These are phyloP conservation scores for Diorhabda elongata DNA, from an alignment of 1,140 invertebrate genomes.

Conservation along the genomic window DNA sequence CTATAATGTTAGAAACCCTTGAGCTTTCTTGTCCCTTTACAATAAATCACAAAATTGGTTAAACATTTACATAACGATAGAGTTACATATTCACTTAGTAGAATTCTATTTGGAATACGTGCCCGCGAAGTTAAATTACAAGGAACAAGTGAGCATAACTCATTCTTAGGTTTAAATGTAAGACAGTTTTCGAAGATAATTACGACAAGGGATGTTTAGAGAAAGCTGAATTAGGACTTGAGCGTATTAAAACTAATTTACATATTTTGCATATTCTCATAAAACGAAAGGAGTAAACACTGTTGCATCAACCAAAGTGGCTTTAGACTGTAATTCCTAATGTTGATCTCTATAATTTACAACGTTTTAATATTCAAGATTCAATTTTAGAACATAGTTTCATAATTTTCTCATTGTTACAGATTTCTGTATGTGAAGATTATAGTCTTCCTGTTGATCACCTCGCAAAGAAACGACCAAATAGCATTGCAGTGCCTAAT, in stretches of 20 bases:
- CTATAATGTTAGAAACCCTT: not conserved
- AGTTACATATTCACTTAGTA: constrained; percentile 11
- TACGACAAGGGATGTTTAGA: constrained; percentile 8
- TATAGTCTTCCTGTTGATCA: constrained; percentile 76
- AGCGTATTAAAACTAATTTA: constrained; percentile 10
- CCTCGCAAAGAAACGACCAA: constrained; percentile 62
- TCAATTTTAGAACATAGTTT: not conserved
- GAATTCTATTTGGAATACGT: constrained; percentile 16
- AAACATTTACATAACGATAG: constrained; percentile 6
- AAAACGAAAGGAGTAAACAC: not conserved
- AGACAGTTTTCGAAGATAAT: constrained; percentile 26
- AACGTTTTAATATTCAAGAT: not conserved
- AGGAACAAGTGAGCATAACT: constrained; percentile 22
- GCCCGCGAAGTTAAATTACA: constrained; percentile 22
- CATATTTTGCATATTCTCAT: constrained; percentile 5
- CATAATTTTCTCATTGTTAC: constrained; percentile 45
- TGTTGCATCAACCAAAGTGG: not conserved
- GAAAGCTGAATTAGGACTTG: not conserved
- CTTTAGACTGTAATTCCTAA: not conserved
- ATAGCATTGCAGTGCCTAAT: constrained; percentile 53
- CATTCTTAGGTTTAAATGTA: constrained; percentile 28
- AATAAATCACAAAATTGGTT: constrained; percentile 3
- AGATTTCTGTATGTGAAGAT: constrained; percentile 74
- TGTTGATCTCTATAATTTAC: not conserved
- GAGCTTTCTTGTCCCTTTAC: not conserved